These are phyloP conservation scores for Pemphredon lugubris DNA, from an alignment of 2,888 invertebrate species.

Conservation along the genomic window DNA sequence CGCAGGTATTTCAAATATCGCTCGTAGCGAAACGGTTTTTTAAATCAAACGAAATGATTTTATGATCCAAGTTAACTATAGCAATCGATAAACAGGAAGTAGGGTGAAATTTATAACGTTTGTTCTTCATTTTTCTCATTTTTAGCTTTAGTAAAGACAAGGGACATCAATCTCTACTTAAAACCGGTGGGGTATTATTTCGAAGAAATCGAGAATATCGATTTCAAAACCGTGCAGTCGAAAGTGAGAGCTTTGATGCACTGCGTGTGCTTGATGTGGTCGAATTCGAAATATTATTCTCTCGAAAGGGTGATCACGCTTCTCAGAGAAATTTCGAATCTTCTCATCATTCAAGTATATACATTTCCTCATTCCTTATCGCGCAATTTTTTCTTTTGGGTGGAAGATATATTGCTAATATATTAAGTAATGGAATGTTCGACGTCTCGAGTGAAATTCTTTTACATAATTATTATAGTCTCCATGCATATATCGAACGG, in stretches of 20 bases:
- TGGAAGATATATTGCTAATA: no score
- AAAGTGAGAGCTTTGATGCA: constrained; percentile 88
- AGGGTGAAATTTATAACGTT: no score
- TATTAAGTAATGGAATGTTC: no score
- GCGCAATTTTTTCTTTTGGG: no score
- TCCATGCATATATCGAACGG: no score
- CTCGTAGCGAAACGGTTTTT: no score
- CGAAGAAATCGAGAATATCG: constrained; percentile 86
- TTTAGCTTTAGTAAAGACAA: constrained; percentile 89
- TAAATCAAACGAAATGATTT: no score
- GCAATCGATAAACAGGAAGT: no score
- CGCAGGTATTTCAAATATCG: constrained; percentile 83
- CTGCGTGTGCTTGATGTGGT: constrained; percentile 92
- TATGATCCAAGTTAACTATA: no score
- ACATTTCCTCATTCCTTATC: neutral
- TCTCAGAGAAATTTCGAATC: constrained; percentile 90
- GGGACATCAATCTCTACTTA: constrained; percentile 91
- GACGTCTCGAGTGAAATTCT: no score
- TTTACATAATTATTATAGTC: no score
- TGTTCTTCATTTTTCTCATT: no score
- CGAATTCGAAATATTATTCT: constrained; percentile 90
- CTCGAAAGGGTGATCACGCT: constrained; percentile 85
- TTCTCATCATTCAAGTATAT: constrained; percentile 87
- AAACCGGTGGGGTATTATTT: constrained; percentile 88
- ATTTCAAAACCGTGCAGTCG: constrained; percentile 85